phyloP scores from a whole-genome alignment of 2,888 invertebrate species.

The Chalcosyrphus nemorum region DNA sequence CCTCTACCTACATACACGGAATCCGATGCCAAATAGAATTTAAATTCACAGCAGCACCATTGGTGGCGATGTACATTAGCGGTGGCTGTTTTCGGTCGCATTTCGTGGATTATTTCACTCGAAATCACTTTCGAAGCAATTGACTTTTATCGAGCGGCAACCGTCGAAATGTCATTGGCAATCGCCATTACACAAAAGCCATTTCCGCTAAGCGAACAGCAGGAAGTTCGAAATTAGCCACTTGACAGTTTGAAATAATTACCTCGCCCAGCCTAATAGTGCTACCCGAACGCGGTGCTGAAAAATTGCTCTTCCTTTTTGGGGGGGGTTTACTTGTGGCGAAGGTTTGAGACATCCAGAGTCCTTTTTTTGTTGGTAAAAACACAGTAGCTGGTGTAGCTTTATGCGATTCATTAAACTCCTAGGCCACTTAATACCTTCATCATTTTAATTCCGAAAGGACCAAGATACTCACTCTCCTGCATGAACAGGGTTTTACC shows the following conservation, averaged over 20 bases:
- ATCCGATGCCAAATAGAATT: constrained; percentile 52
- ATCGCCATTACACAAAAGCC: constrained; percentile 69
- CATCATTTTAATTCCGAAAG: constrained; percentile 72
- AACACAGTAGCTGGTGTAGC: constrained; percentile 53
- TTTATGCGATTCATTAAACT: constrained; percentile 73
- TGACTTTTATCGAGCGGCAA: constrained; percentile 73
- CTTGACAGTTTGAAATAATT: constrained; percentile 73
- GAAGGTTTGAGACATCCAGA: constrained; percentile 32
- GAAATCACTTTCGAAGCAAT: constrained; percentile 73
- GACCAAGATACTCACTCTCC: constrained; percentile 9
- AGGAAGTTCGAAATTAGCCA: constrained; percentile 73
- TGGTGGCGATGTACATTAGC: constrained; percentile 70
- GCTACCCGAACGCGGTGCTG: constrained; percentile 23
- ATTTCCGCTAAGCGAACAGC: constrained; percentile 68
- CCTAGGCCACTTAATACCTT: constrained; percentile 73
- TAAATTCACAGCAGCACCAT: constrained; percentile 66
- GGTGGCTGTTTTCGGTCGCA: constrained; percentile 73
- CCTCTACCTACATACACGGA: constrained; percentile 2
- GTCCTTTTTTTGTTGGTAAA: constrained; percentile 48
- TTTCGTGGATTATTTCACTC: constrained; percentile 73
- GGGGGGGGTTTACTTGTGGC: constrained; percentile 43
- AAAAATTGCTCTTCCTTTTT: constrained; percentile 59
- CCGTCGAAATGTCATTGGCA: constrained; percentile 71
- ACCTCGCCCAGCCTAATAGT: constrained; percentile 12
- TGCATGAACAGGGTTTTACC: background rate